These are phyloP conservation scores for Acrossocheilus wenchowensis DNA, from an alignment of 2,797 vertebrate genomes.

Conservation along the genomic window DNA sequence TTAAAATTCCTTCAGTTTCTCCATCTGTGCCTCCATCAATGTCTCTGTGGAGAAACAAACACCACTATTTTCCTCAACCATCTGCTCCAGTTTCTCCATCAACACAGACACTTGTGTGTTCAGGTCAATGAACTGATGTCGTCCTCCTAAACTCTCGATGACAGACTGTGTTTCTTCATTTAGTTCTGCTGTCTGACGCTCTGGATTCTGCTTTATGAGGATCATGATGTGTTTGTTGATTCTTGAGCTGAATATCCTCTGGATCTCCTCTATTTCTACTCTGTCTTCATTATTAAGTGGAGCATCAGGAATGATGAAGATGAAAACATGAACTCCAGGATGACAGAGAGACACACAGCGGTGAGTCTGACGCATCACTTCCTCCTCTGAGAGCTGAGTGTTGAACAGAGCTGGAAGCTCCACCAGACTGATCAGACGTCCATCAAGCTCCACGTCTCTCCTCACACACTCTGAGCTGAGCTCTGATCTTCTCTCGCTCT, in stretches of 20 bases:
- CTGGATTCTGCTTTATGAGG: background rate
- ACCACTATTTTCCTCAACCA: background rate
- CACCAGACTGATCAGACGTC: too few relatives aligned
- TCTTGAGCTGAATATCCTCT: background rate
- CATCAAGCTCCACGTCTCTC: too few relatives aligned
- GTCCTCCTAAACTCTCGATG: background rate
- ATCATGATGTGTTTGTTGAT: background rate
- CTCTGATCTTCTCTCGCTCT: background rate
- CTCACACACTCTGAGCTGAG: too few relatives aligned
- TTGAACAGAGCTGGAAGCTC: too few relatives aligned
- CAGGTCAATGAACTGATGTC: background rate
- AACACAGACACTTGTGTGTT: conserved; percentile 13
- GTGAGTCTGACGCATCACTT: too few relatives aligned
- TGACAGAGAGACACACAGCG: conserved; percentile 12
- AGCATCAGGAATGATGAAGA: background rate
- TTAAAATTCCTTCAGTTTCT: background rate
- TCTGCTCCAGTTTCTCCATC: background rate
- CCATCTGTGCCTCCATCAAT: background rate
- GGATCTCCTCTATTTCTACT: background rate
- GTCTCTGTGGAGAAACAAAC: background rate
- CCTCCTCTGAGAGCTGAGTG: too few relatives aligned
- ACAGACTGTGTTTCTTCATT: background rate
- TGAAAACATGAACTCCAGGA: conserved; percentile 1
- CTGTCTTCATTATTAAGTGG: background rate
- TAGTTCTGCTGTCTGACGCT: background rate